Evolutionary conservation across 2,888 invertebrate genomes (phyloP).

Genomic region (Phyto melanocephala): DNA sequence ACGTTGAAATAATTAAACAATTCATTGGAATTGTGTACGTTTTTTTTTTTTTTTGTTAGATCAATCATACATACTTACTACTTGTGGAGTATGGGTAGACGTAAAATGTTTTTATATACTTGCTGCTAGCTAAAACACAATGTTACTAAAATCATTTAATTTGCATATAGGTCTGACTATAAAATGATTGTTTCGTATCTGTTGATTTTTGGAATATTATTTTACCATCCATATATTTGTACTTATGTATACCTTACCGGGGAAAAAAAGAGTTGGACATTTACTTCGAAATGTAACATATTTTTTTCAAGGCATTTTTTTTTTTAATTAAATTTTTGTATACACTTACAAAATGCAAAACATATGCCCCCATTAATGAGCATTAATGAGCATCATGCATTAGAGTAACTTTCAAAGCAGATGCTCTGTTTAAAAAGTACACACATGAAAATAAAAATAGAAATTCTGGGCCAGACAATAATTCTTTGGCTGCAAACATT

Average conservation of each 20-base stretch:
- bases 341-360: background rate
- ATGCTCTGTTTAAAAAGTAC: conserved; percentile 3
- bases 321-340: too few species aligned
- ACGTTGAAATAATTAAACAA: conserved; percentile 54
- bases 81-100: background rate
- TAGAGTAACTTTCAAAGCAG: conserved; percentile 12
- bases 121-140: too few species aligned
- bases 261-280: too few species aligned
- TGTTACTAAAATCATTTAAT: too few species aligned
- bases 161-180: too few species aligned
- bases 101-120: background rate
- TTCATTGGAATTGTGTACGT: conserved; percentile 43
- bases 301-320: too few species aligned
- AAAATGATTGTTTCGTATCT: too few species aligned
- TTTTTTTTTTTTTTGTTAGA: background rate
- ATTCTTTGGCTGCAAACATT: background rate
- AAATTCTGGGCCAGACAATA: conserved; percentile 19
- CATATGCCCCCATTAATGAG: conserved; percentile 30
- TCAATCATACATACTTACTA: background rate
- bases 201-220: too few species aligned
- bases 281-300: too few species aligned
- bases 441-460: conserved; percentile 26
- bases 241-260: too few species aligned
- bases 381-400: background rate
- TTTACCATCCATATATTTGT: too few species aligned